Evolutionary conservation across 1,140 invertebrate species (phyloP).

Genomic region (Megathymus violae): DNA sequence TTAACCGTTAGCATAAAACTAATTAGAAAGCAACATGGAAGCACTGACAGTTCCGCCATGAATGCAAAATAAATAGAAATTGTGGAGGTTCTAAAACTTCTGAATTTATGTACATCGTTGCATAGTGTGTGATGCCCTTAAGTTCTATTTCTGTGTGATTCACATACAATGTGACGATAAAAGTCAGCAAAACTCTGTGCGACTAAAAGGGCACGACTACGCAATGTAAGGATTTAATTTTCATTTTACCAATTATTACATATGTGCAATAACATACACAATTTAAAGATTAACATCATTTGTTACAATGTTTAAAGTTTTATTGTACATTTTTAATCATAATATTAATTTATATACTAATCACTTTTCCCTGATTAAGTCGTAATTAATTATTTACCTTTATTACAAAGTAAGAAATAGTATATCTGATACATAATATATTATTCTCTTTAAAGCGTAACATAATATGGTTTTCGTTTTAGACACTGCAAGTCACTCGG

Average conservation of each 20-base stretch:
- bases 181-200: constrained; percentile 4
- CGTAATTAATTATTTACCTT: too few relatives aligned
- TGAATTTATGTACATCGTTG: constrained; percentile 47
- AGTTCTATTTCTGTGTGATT: constrained; percentile 9
- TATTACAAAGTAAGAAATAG: too few relatives aligned
- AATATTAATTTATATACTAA: too few relatives aligned
- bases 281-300: neutral
- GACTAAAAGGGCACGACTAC: constrained; percentile 31
- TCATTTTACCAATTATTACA: constrained; percentile 10
- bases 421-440: too few relatives aligned
- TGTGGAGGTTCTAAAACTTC: constrained; percentile 67
- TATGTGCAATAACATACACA: constrained; percentile 6
- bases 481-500: constrained; percentile 63
- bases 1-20: constrained; percentile 39
- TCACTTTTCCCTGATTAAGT: too few relatives aligned
- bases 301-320: too few relatives aligned
- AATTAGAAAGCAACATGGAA: constrained; percentile 84
- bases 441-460: too few relatives aligned
- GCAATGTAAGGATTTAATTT: constrained; percentile 41
- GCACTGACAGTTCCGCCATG: constrained; percentile 84
- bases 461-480: constrained; percentile 61
- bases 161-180: constrained; percentile 21
- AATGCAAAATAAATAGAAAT: constrained; percentile 84
- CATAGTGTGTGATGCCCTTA: constrained; percentile 13
- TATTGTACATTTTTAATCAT: too few relatives aligned